A percentile compares a stretch with the other conserved stretches of the same genome.
phyloP scores from a whole-genome alignment of 2,888 invertebrate species.

The Mythimna albipuncta region DNA sequence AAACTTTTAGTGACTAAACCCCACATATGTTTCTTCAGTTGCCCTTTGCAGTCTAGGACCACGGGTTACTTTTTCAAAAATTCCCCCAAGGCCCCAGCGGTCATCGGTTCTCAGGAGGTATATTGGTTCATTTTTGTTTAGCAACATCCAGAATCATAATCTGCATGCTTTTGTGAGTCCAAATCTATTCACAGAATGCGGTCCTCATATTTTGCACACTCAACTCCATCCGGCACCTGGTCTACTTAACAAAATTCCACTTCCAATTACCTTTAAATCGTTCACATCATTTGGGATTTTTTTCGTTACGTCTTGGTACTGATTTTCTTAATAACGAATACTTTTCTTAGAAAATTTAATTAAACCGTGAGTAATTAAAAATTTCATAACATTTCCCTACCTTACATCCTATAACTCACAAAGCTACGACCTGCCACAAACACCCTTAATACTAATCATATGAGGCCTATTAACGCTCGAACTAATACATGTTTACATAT shows the following conservation, averaged over 20 bases:
- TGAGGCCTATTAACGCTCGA: slow-evolving; percentile 38
- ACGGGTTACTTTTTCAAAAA: too few relatives aligned
- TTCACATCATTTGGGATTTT: background rate
- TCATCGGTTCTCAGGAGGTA: too few relatives aligned
- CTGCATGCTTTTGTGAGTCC: too few relatives aligned
- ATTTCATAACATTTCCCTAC: background rate
- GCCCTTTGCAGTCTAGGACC: too few relatives aligned
- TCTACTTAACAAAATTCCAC: background rate
- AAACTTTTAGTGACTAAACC: too few relatives aligned
- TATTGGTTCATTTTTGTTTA: too few relatives aligned
- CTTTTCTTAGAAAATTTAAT: background rate
- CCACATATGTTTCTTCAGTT: too few relatives aligned
- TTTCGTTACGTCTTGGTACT: background rate
- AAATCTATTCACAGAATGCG: too few relatives aligned
- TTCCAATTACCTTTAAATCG: background rate
- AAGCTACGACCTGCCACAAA: slow-evolving; percentile 8
- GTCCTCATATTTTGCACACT: too few relatives aligned
- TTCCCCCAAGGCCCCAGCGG: too few relatives aligned
- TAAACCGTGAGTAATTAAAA: background rate
- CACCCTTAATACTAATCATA: slow-evolving; percentile 46
- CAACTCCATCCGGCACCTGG: too few relatives aligned
- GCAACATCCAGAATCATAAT: too few relatives aligned
- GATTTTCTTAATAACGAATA: background rate
- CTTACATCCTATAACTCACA: background rate
- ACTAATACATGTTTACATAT: slow-evolving; percentile 52